Conservation (phyloP, 2,797 vertebrate species). For the Gambelia wislizenii region DNA sequence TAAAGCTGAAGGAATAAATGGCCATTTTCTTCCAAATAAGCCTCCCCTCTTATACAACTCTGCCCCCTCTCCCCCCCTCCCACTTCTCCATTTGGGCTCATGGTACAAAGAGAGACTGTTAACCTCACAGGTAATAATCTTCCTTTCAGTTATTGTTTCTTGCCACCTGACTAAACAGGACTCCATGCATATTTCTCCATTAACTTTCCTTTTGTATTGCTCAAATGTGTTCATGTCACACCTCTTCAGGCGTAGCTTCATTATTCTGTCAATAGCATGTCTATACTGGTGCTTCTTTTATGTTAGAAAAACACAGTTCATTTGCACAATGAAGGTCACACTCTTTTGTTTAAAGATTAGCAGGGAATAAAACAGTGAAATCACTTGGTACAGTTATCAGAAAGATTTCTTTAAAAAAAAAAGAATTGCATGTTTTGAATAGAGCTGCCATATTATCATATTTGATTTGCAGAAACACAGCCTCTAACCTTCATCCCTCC, state of each 20-base stretch:
- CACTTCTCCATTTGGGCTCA: not conserved
- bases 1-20: conserved; percentile 5
- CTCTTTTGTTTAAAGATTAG: conserved; percentile 54
- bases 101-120: conserved; percentile 32
- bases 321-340: conserved; percentile 28
- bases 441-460: not conserved
- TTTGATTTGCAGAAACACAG: not conserved
- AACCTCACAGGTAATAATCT: conserved; percentile 38
- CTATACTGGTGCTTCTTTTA: conserved; percentile 4
- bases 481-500: not conserved
- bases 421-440: not conserved
- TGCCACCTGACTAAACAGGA: conserved; percentile 44
- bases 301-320: conserved; percentile 24
- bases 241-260: conserved; percentile 24
- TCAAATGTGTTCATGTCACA: conserved; percentile 35
- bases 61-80: not conserved
- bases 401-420: not conserved
- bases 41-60: not conserved
- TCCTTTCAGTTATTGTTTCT: conserved; percentile 42
- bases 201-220: conserved; percentile 41
- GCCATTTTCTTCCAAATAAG: not conserved
- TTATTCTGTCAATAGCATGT: conserved; percentile 20
- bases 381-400: conserved; percentile 14
- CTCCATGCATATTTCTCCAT: conserved; percentile 26
- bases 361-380: conserved; percentile 37